phyloP scores from a whole-genome alignment of 2,113 vertebrate genomes.

The Atherinomorus stipes region DNA sequence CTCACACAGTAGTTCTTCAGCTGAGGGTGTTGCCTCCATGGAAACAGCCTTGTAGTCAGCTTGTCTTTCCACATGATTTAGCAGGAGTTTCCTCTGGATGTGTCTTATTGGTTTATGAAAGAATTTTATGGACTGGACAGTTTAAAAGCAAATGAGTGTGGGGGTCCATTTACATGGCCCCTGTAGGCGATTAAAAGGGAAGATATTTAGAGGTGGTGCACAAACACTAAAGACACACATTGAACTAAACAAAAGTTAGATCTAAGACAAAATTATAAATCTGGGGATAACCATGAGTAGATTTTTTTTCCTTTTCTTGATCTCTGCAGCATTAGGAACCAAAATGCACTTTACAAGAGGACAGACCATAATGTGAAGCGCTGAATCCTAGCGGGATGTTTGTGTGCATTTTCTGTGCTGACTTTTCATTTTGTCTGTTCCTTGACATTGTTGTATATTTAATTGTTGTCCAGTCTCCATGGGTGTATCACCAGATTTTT shows the following conservation, averaged over 20 bases:
- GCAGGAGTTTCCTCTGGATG: conserved; percentile 59
- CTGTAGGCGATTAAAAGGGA: conserved; percentile 26
- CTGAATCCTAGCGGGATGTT: not conserved
- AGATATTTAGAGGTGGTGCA: not conserved
- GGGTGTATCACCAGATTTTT: conserved; percentile 69
- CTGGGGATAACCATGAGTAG: not conserved
- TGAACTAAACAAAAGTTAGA: not conserved
- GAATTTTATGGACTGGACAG: conserved; percentile 67
- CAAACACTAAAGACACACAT: not conserved
- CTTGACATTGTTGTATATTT: conserved; percentile 67
- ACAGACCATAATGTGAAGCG: not conserved
- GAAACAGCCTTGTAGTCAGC: conserved; percentile 65
- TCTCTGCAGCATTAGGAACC: not conserved
- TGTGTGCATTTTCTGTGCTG: not conserved
- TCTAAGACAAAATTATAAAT: not conserved
- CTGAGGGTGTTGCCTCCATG: conserved; percentile 69
- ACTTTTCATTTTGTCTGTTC: conserved; percentile 28
- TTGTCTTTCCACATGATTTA: conserved; percentile 72
- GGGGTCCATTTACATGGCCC: conserved; percentile 46
- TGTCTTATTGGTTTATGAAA: conserved; percentile 66
- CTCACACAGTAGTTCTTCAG: conserved; percentile 80
- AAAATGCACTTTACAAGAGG: not conserved
- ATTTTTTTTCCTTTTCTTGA: not conserved
- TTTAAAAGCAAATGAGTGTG: not conserved
- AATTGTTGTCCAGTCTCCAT: conserved; percentile 72